phyloP scores from a whole-genome alignment of 2,113 vertebrate species.

The Otus sunia region DNA sequence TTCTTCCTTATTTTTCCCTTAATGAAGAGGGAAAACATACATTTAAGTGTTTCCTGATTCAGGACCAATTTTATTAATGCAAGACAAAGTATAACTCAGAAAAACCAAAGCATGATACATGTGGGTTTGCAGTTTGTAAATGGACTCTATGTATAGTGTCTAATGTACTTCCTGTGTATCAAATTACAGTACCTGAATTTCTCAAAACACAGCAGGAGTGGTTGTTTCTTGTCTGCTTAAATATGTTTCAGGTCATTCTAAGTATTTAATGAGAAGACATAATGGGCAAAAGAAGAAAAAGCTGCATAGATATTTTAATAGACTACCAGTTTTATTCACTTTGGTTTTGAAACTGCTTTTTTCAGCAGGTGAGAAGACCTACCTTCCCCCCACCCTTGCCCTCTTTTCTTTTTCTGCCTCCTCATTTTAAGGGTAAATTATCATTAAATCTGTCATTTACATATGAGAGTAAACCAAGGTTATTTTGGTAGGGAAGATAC shows the following conservation, averaged over 20 bases:
- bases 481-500: not conserved
- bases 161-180: not conserved
- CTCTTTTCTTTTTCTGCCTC: not conserved
- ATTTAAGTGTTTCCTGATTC: not conserved
- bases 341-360: not conserved
- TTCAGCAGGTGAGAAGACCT: not conserved
- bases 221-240: not conserved
- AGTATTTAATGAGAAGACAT: not conserved
- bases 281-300: not conserved
- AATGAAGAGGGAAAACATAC: not conserved
- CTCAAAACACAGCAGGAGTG: not conserved
- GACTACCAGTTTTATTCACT: not conserved
- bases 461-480: not conserved
- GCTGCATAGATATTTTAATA: not conserved
- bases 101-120: not conserved
- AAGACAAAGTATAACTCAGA: not conserved
- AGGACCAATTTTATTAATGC: not conserved
- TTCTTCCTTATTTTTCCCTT: not conserved
- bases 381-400: not conserved
- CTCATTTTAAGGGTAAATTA: not conserved
- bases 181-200: not conserved
- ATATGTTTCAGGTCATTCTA: not conserved
- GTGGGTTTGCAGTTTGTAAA: not conserved
- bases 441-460: constrained; percentile 4
- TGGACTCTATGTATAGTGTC: too few relatives aligned